A percentile compares a stretch with the other conserved stretches of the same genome.
phyloP scores from a whole-genome alignment of 1,140 invertebrate genomes.

The Drosophila mayri region DNA sequence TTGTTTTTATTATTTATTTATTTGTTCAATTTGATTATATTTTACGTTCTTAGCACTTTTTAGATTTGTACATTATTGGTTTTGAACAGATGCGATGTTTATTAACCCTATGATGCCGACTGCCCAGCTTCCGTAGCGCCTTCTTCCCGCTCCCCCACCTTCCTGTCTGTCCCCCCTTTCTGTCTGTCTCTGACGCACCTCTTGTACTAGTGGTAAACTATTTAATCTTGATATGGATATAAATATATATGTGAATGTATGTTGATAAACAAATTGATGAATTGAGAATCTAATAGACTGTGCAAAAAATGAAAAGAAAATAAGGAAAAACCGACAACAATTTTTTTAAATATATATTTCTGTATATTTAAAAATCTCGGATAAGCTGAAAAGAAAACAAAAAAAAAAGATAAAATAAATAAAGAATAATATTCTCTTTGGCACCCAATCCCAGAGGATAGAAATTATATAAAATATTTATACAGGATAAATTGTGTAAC shows the following conservation, averaged over 20 bases:
- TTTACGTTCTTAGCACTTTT: conserved; percentile 38
- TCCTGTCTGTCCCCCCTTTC: not conserved
- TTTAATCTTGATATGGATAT: conserved; percentile 47
- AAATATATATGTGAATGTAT: conserved; percentile 67
- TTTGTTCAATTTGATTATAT: conserved; percentile 19
- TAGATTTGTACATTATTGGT: conserved; percentile 22
- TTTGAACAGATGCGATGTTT: conserved; percentile 42
- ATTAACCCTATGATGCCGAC: conserved; percentile 17
- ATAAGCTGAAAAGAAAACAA: conserved; percentile 20
- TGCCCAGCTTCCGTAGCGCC: conserved; percentile 16
- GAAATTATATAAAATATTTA: conserved; percentile 31
- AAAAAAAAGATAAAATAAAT: not conserved
- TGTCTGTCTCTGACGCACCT: conserved; percentile 10
- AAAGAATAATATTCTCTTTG: conserved; percentile 2
- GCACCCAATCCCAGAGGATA: conserved; percentile 9
- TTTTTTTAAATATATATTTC: conserved; percentile 74
- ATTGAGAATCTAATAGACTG: conserved; percentile 84
- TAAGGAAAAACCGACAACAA: conserved; percentile 55
- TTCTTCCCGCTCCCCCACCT: not conserved
- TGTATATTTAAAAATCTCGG: conserved; percentile 62
- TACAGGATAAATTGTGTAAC: conserved; percentile 58
- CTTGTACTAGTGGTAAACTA: conserved; percentile 39
- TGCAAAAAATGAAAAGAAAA: conserved; percentile 52
- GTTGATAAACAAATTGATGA: conserved; percentile 81
- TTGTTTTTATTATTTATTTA: conserved; percentile 47